phyloP scores from a whole-genome alignment of 2,888 invertebrate species.

The Brachyopa scutellaris region DNA sequence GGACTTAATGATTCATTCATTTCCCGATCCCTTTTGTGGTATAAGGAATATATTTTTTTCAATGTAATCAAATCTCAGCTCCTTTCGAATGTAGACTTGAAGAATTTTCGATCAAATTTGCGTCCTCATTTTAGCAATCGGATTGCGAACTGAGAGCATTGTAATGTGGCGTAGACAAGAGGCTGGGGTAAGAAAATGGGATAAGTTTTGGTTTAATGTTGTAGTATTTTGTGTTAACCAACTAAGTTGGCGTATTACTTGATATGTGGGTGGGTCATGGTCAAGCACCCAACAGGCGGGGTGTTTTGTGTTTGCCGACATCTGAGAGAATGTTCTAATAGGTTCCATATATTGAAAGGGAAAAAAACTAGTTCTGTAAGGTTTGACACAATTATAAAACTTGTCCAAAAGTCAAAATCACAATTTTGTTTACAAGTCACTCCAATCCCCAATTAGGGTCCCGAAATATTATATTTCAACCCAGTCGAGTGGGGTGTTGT shows the following conservation, averaged over 20 bases:
- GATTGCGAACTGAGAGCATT: slow-evolving; percentile 14
- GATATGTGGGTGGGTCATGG: not conserved
- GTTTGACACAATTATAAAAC: too few species aligned
- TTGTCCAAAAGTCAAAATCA: too few species aligned
- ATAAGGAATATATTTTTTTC: slow-evolving; percentile 15
- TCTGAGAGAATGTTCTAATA: too few species aligned
- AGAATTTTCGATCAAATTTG: slow-evolving; percentile 20
- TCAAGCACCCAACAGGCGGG: not conserved
- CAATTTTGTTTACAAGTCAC: too few species aligned
- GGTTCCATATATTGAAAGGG: too few species aligned
- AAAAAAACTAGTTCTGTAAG: too few species aligned
- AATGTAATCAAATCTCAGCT: slow-evolving; percentile 45
- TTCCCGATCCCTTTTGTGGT: slow-evolving; percentile 47
- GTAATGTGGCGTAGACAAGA: too few species aligned
- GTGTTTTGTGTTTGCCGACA: too few species aligned
- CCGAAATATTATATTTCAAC: too few species aligned
- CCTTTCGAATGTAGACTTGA: not conserved
- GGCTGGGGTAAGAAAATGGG: slow-evolving; percentile 42
- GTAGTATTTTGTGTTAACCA: not conserved
- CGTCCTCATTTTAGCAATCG: slow-evolving; percentile 35
- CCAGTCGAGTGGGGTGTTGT: too few species aligned
- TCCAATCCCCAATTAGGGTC: too few species aligned
- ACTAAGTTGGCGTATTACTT: slow-evolving; percentile 32
- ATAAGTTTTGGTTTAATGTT: slow-evolving; percentile 44
- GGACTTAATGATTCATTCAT: slow-evolving; percentile 59